A percentile compares a stretch with the other conserved stretches of the same genome.
phyloP scores from a whole-genome alignment of 2,797 vertebrate species.

The Phoeniculus purpureus region DNA sequence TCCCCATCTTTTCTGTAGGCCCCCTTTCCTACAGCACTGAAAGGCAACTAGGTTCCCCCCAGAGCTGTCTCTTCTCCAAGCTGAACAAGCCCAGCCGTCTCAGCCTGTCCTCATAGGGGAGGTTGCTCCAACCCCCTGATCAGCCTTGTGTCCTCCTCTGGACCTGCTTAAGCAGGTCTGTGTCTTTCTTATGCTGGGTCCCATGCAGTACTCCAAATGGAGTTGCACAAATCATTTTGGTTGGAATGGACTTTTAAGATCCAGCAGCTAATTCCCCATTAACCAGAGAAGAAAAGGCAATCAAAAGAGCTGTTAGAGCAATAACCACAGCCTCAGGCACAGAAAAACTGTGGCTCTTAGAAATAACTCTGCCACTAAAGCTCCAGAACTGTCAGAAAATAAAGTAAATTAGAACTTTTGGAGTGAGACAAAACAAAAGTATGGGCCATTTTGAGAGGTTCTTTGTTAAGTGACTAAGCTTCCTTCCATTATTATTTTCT shows the following conservation, averaged over 20 bases:
- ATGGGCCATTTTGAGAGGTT: not conserved
- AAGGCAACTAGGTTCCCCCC: no score
- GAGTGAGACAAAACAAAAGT: not conserved
- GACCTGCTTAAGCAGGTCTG: no score
- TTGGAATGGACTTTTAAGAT: not conserved
- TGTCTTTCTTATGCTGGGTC: no score
- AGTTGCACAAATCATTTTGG: no score
- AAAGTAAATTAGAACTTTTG: conserved; percentile 14
- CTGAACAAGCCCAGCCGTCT: no score
- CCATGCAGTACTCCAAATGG: no score
- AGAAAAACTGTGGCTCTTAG: not conserved
- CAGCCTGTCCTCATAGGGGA: no score
- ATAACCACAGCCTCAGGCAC: not conserved
- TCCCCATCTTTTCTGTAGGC: no score
- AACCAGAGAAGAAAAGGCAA: not conserved
- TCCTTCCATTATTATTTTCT: not conserved
- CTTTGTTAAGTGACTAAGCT: not conserved
- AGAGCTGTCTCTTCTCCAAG: no score
- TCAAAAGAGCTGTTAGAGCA: not conserved
- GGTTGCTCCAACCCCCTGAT: no score
- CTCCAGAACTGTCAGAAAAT: conserved; percentile 6
- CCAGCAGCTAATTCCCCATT: not conserved
- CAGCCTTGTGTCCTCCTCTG: no score
- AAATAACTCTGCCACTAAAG: not conserved
- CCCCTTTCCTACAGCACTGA: no score